Conservation (phyloP, 2,888 invertebrate species). For the Pyrocoelia pectoralis region DNA sequence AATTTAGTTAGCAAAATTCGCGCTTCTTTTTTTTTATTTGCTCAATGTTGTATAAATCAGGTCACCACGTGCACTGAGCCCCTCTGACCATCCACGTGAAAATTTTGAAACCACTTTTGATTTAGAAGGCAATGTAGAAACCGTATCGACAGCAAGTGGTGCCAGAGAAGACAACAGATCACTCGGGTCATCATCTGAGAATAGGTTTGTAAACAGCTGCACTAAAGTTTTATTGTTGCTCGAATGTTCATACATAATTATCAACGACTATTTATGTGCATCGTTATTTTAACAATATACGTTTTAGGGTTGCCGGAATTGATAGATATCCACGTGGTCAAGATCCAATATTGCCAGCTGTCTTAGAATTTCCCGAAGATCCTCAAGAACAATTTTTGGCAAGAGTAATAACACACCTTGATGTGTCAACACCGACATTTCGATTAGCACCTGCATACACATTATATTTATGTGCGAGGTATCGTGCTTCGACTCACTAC, state of each 20-base stretch:
- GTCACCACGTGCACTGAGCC: slow-evolving; percentile 58
- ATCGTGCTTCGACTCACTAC: slow-evolving; percentile 93
- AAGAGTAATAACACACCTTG: slow-evolving; percentile 86
- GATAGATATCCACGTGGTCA: slow-evolving; percentile 73
- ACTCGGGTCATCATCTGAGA: slow-evolving; percentile 78
- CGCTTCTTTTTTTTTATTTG: slow-evolving; percentile 31
- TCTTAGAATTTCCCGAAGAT: slow-evolving; percentile 93
- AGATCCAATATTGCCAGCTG: slow-evolving; percentile 92
- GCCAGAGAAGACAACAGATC: slow-evolving; percentile 71
- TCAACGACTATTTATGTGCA: too few relatives aligned
- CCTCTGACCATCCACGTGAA: slow-evolving; percentile 68
- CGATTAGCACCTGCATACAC: slow-evolving; percentile 97
- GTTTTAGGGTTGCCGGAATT: slow-evolving; percentile 53
- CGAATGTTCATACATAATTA: too few relatives aligned
- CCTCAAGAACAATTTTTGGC: slow-evolving; percentile 92
- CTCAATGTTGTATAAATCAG: slow-evolving; percentile 48
- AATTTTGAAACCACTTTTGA: slow-evolving; percentile 89
- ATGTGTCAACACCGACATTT: slow-evolving; percentile 89
- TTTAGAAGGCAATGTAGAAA: slow-evolving; percentile 91
- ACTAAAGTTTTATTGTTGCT: too few relatives aligned
- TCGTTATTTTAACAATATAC: too few relatives aligned
- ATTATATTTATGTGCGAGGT: slow-evolving; percentile 91
- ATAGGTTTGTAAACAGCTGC: slow-evolving; percentile 67
- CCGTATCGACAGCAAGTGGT: slow-evolving; percentile 85
- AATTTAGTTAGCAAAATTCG: slow-evolving; percentile 16